Evolutionary conservation across 2,888 invertebrate species (phyloP), one percentile per base, ranked within the genome.

Genomic region (Diploptera punctata): DNA sequence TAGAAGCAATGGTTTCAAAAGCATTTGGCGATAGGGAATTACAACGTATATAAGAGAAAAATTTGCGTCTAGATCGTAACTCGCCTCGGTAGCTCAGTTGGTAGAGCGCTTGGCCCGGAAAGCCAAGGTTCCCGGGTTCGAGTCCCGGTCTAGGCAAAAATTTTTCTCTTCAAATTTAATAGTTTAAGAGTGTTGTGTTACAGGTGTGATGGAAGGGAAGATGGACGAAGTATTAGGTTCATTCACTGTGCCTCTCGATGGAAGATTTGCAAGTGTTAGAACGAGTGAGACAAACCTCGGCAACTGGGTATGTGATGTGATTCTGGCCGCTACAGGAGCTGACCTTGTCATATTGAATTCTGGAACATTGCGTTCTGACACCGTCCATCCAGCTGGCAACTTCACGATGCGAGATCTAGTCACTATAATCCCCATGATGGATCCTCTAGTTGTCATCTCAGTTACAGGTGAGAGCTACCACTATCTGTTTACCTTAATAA

Each of bases 201-300:
- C 81, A 92, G 93, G 88, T 76, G 89, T 93, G 83, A 90, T 95
- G 76, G 92, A 93, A 79, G 91, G 91, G 33, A 93, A 93, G 82
- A 90, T 97, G 91, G 91, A 92, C 77, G 92, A 93, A 78, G 88
- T 94, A 0, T 84, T 97, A 19, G 96, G 95, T 62, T 88, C 89
- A 78, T 93, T 97, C 84, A 88, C 90, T 74, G 94, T 94, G n/a
- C 93, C 94, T 13, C 83, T 97, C 57, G 96, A 97, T 81, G 96
- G 95, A 0, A 85, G 94, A 70, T 97, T 97, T 84, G 87, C 91
- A 0, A 86, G 88, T 49, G 90, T 97, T 70, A 86, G 97, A 21
- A 92, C 93, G 0, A 84, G 88, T 74, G 97, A 97, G 85, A 93
- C 94, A n/a, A 97, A 97, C 85, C 85, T 97, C 47, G 96, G 95